A percentile compares a stretch with the other conserved stretches of the same genome.
These are phyloP conservation scores for Gephyroberyx darwinii DNA, from an alignment of 2,797 vertebrate genomes.

Conservation along the genomic window DNA sequence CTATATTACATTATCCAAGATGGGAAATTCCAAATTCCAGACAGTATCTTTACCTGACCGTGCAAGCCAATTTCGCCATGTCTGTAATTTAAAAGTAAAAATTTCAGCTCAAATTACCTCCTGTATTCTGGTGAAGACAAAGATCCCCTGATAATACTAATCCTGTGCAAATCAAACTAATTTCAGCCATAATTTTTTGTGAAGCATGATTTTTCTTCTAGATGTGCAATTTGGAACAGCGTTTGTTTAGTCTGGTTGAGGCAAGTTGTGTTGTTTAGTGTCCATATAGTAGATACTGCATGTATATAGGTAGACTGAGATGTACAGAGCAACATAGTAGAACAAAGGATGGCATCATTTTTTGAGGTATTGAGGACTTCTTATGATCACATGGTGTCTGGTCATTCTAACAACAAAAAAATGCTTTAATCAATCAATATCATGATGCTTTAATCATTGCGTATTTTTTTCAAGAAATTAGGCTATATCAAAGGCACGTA, in stretches of 20 bases:
- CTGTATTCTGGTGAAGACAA: too few species aligned
- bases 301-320: too few species aligned
- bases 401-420: slow-evolving; percentile 23
- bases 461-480: slow-evolving; percentile 50
- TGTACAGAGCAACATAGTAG: background rate
- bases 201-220: background rate
- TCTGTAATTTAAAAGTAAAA: too few species aligned
- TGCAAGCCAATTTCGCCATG: background rate
- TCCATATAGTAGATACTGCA: too few species aligned
- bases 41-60: background rate
- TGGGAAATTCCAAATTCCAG: slow-evolving; percentile 9
- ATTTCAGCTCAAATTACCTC: too few species aligned
- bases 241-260: too few species aligned
- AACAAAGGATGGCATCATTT: background rate
- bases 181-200: background rate
- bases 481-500: slow-evolving; percentile 26
- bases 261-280: too few species aligned
- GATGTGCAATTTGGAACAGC: too few species aligned
- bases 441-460: slow-evolving; percentile 47
- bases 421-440: slow-evolving; percentile 48
- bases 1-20: slow-evolving; percentile 2
- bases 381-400: slow-evolving; percentile 11
- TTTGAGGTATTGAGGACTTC: background rate
- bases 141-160: too few species aligned
- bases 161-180: too few species aligned